Evolutionary conservation across 2,113 vertebrate genomes (phyloP), one percentile per base, ranked within the genome.

Genomic region (Caranx ignobilis): DNA sequence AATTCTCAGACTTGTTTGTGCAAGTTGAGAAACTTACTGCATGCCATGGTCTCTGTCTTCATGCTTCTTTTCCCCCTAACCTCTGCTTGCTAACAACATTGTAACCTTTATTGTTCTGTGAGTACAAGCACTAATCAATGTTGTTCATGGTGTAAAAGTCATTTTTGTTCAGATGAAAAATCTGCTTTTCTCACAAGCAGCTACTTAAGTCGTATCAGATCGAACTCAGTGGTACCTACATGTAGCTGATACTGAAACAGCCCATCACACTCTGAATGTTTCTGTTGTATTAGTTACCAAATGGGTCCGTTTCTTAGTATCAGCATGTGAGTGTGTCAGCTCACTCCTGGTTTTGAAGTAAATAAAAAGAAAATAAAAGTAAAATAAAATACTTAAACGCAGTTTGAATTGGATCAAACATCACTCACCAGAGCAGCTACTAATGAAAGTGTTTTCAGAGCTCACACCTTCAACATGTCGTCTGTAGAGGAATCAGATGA

Each of bases 81-180:
- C 19, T 74, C 15, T 70, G 64, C 54, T 66, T 70, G 52, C 65
- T 52, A 39, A 13, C 19, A 31, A 9, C 47, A 26, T 26, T 15
- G 59, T 41, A 3, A 48, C 60, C 37, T 48, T 57, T 47, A 52
- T 60, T 48, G 16, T 31, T 9, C 37, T 47, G 21, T 62, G 55
- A 68, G 12, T 50, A 41, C 26, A 1, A 26, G 26, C 26, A 26
- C 26, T 26, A 26, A 26, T 26, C 10, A 4, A 5, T 21, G 21
- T 55, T 55, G 52, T 26, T 55, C 10, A 4, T n/a, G 5, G 4
- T 55, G 26, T 21, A 3, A 55, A 26, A 21, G n/a, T 55, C n/a
- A 26, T 55, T 9, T 52, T 10, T 52, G 50, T 50, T 50, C 18
- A 50, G n/a, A 19, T 3, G 19, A 21, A 10, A 52, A 52, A 52